Evolutionary conservation across 2,797 vertebrate genomes (phyloP).

Genomic region (Enoplosus armatus): DNA sequence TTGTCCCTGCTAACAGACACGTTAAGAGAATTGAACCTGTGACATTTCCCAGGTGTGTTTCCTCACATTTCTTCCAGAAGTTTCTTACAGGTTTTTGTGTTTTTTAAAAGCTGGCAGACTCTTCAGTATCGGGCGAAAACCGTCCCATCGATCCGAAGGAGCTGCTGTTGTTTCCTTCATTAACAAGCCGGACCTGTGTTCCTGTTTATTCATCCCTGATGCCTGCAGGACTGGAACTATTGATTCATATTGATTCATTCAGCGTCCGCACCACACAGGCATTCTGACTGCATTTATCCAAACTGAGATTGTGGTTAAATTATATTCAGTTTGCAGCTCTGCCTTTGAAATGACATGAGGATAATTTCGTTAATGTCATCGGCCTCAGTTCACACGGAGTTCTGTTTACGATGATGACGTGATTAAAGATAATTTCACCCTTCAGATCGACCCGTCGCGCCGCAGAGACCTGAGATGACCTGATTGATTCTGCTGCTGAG

Average conservation of each 20-base stretch:
- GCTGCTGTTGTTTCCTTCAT: conserved; percentile 20
- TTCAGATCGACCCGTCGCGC: neutral
- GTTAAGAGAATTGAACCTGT: neutral
- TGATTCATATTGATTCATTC: conserved; percentile 14
- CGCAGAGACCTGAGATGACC: neutral
- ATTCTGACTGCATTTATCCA: neutral
- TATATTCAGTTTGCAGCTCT: neutral
- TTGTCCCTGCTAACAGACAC: too few relatives aligned
- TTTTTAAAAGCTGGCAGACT: neutral
- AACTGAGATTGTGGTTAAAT: neutral
- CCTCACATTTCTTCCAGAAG: neutral
- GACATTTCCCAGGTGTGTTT: neutral
- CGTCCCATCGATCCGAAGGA: neutral
- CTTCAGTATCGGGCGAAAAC: neutral
- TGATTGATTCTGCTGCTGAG: neutral
- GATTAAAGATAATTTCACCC: neutral
- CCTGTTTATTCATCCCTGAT: conserved; percentile 11
- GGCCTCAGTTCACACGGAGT: neutral
- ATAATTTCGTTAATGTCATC: neutral
- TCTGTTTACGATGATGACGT: neutral
- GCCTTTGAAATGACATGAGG: neutral
- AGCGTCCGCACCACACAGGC: neutral
- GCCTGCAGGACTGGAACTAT: conserved; percentile 31
- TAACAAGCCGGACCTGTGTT: neutral
- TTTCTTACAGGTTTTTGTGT: neutral